These are phyloP conservation scores for Sebastes hubbsi DNA, from an alignment of 2,797 vertebrate genomes.

Conservation along the genomic window DNA sequence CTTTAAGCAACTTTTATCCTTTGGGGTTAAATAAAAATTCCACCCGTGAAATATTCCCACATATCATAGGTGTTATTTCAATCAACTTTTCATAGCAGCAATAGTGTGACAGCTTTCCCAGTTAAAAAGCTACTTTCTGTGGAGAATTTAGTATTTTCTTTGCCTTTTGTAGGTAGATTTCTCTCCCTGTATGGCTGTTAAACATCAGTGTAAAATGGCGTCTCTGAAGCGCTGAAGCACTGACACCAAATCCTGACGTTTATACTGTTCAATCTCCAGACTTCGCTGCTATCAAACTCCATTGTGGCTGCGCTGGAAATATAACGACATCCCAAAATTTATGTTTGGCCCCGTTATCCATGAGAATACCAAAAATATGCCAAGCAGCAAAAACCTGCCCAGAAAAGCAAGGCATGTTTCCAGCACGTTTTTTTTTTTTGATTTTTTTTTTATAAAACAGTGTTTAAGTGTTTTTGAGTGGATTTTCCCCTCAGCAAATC, in stretches of 20 bases:
- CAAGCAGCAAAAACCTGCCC: constrained; percentile 54
- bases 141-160: not conserved
- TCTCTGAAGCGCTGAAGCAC: constrained; percentile 4
- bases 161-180: not conserved
- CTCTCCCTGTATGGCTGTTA: not conserved
- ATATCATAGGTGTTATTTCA: constrained; percentile 7
- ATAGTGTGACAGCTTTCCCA: not conserved
- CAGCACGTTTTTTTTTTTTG: constrained; percentile 2
- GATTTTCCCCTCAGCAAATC: constrained; percentile 67
- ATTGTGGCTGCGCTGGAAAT: constrained; percentile 32
- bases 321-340: constrained; percentile 32
- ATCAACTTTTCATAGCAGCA: not conserved
- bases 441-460: constrained; percentile 39
- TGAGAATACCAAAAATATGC: constrained; percentile 60
- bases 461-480: constrained; percentile 62
- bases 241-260: constrained; percentile 24
- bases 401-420: constrained; percentile 51
- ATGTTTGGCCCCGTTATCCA: constrained; percentile 54
- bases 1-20: not conserved
- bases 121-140: constrained; percentile 16
- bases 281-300: constrained; percentile 38
- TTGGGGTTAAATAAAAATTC: not conserved
- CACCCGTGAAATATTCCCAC: not conserved
- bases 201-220: constrained; percentile 15
- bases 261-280: constrained; percentile 29